Evolutionary conservation across 2,888 invertebrate genomes (phyloP), one percentile per base, ranked within the genome.

Genomic region (Micoletzkya japonica): DNA sequence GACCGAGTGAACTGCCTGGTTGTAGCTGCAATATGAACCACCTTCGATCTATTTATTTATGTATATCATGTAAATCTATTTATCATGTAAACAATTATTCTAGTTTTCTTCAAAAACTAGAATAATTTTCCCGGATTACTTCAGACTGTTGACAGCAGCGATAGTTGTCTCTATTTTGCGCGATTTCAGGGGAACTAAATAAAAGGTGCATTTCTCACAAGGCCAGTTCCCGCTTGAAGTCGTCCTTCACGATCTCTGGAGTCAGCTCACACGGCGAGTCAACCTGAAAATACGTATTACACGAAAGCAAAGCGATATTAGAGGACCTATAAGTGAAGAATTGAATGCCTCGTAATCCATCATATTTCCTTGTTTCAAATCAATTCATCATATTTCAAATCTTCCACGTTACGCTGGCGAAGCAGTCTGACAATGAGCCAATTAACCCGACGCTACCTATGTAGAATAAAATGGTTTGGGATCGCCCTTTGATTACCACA

Each of bases 1-100:
- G 0, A 93, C 93, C 0, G 95, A 91, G 30, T 91, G 90, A 85
- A 96, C 87, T 1, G 89, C 89, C 81, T 89, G 89, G 39, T 84
- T 85, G 70, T 82, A 82, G 73, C 85, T 85, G 69, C 57, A 82
- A 76, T 7, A 56, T 0, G 24, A 44, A n/a, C n/a, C n/a, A n/a
- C n/a, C n/a, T n/a, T n/a, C n/a, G n/a, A n/a, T n/a, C n/a, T n/a
- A n/a, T n/a, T n/a, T n/a, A n/a, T n/a, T n/a, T n/a, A n/a, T n/a
- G n/a, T n/a, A n/a, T n/a, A n/a, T n/a, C n/a, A n/a, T n/a, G n/a
- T n/a, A n/a, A n/a, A n/a, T n/a, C n/a, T n/a, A n/a, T n/a, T n/a
- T n/a, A n/a, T n/a, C n/a, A n/a, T n/a, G n/a, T n/a, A n/a, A n/a
- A n/a, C n/a, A n/a, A n/a, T n/a, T n/a, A n/a, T n/a, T n/a, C n/a